phyloP scores from a whole-genome alignment of 1,140 invertebrate species.

The Drosophila equinoxialis region DNA sequence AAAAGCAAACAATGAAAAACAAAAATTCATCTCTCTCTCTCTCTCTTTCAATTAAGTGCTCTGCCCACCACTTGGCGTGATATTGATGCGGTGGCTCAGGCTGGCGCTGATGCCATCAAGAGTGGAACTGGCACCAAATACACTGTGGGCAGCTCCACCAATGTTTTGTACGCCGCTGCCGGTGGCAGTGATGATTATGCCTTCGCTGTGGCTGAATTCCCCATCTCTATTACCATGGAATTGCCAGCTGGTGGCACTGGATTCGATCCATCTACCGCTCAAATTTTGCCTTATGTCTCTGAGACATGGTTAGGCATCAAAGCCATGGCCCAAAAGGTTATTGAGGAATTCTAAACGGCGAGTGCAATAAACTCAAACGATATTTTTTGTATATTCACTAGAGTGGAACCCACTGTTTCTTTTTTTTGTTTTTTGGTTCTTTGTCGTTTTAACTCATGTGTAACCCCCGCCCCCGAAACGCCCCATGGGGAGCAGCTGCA shows the following conservation, averaged over 20 bases:
- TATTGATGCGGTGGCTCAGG: slow-evolving; percentile 82
- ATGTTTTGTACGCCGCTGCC: slow-evolving; percentile 84
- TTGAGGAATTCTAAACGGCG: slow-evolving; percentile 60
- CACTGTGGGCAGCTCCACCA: slow-evolving; percentile 86
- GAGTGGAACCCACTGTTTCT: background rate
- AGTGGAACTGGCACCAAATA: slow-evolving; percentile 84
- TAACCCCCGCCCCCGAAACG: background rate
- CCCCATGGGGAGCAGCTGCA: background rate
- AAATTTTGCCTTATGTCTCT: slow-evolving; percentile 85
- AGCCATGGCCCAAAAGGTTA: slow-evolving; percentile 74
- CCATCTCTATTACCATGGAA: slow-evolving; percentile 88
- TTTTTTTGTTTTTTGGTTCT: background rate
- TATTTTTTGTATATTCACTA: slow-evolving; percentile 31
- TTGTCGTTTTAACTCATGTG: background rate
- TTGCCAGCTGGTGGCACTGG: slow-evolving; percentile 87
- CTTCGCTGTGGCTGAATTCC: slow-evolving; percentile 85
- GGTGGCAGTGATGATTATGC: slow-evolving; percentile 88
- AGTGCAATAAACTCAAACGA: slow-evolving; percentile 39
- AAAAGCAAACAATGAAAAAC: background rate
- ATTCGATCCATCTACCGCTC: slow-evolving; percentile 86
- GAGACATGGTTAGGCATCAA: slow-evolving; percentile 91
- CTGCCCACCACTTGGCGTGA: slow-evolving; percentile 74
- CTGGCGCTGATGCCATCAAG: slow-evolving; percentile 83
- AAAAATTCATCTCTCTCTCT: background rate
- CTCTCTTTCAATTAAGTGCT: slow-evolving; percentile 21